phyloP scores from a whole-genome alignment of 1,140 invertebrate species.

The Rhopalosiphum padi region DNA sequence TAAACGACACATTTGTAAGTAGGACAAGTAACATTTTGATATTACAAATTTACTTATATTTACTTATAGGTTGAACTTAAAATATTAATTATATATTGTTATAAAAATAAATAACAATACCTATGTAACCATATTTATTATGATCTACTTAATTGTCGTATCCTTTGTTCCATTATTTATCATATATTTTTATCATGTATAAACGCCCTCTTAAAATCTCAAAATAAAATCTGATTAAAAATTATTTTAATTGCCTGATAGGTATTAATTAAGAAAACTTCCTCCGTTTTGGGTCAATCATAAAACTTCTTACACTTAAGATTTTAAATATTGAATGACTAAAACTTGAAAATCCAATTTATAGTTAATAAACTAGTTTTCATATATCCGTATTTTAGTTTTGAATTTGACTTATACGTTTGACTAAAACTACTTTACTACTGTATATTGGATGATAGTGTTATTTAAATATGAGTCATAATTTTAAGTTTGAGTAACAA shows the following conservation, averaged over 20 bases:
- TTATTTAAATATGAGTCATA: neutral
- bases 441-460: neutral
- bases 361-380: neutral
- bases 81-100: neutral
- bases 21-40: neutral
- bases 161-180: neutral
- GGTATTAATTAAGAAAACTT: neutral
- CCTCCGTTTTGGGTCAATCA: too few relatives aligned
- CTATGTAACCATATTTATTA: neutral
- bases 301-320: neutral
- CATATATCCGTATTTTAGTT: conserved; percentile 2
- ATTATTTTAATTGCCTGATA: neutral
- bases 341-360: neutral
- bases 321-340: neutral
- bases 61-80: neutral
- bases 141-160: neutral
- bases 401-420: neutral
- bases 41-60: neutral
- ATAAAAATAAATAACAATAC: neutral
- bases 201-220: neutral
- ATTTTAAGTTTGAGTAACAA: neutral
- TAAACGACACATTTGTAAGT: neutral
- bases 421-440: conserved; percentile 18
- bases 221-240: neutral
- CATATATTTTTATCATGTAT: neutral